Evolutionary conservation across 2,113 vertebrate species (phyloP).

Genomic region (Notothenia coriiceps): DNA sequence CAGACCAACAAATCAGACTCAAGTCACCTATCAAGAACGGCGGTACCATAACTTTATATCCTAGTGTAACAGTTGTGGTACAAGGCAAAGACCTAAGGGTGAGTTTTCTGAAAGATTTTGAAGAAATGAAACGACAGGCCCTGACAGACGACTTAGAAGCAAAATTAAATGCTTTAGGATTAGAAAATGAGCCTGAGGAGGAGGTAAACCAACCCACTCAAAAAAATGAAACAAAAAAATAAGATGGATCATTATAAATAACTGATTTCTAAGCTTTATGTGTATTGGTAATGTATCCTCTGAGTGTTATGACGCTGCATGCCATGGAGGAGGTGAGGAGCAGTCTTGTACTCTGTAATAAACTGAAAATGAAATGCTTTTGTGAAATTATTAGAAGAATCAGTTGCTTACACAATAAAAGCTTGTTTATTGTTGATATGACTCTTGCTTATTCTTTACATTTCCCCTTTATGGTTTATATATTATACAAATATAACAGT

Average conservation of each 20-base stretch:
- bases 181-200: not conserved
- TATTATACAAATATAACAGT: not conserved
- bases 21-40: too few relatives aligned
- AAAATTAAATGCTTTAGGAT: too few relatives aligned
- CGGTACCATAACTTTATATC: too few relatives aligned
- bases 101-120: not conserved
- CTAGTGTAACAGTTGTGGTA: accelerated
- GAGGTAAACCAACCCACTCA: too few relatives aligned
- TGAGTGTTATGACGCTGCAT: not conserved
- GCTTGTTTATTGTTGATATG: not conserved
- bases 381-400: too few relatives aligned
- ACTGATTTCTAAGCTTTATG: too few relatives aligned
- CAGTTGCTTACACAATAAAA: not conserved
- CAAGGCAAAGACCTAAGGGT: accelerated
- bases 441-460: not conserved
- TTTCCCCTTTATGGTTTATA: not conserved
- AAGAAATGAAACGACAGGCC: accelerated
- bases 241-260: too few relatives aligned
- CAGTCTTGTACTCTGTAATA: conserved; percentile 33
- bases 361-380: too few relatives aligned
- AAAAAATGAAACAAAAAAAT: too few relatives aligned
- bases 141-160: accelerated
- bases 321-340: not conserved
- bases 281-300: not conserved
- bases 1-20: too few relatives aligned